Percentiles rank a stretch among this genome's conserved stretches.
Conservation (phyloP, 2,797 vertebrate genomes). For the Cheirogaleus major region DNA sequence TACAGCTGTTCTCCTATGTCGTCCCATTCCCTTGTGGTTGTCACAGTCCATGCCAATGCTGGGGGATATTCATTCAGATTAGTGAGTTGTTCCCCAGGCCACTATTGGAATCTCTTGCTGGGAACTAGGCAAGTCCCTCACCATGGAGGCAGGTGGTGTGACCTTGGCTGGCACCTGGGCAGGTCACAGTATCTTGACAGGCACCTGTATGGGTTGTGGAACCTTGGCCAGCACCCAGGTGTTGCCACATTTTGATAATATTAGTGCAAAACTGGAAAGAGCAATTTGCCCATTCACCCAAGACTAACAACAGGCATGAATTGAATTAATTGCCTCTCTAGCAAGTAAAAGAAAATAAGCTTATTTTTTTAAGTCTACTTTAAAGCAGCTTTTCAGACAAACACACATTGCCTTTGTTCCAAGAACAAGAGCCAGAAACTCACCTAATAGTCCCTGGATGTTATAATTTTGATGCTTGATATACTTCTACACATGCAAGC, state of each 20-base stretch:
- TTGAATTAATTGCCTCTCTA: neutral
- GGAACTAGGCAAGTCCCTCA: too few species aligned
- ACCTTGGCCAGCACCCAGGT: neutral
- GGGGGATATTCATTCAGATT: too few species aligned
- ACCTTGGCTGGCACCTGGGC: too few species aligned
- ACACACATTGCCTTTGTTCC: neutral
- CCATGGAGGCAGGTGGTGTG: too few species aligned
- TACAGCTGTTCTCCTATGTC: too few species aligned
- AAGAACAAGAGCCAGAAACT: neutral
- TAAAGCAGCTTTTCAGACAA: slow-evolving; percentile 13
- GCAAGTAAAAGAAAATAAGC: neutral
- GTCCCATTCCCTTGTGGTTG: too few species aligned
- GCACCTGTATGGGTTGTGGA: too few species aligned
- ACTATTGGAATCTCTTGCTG: too few species aligned
- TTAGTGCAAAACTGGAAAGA: neutral
- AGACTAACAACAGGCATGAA: neutral
- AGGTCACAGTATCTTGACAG: too few species aligned
- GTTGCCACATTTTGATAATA: slow-evolving; percentile 7
- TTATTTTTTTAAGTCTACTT: neutral
- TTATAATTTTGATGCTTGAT: neutral
- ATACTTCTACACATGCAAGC: neutral
- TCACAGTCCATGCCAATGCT: too few species aligned
- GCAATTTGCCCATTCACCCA: neutral
- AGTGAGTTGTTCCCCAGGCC: too few species aligned
- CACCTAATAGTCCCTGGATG: neutral